These are phyloP conservation scores for Phoxinus phoxinus DNA, from an alignment of 2,113 vertebrate species.

Conservation along the genomic window DNA sequence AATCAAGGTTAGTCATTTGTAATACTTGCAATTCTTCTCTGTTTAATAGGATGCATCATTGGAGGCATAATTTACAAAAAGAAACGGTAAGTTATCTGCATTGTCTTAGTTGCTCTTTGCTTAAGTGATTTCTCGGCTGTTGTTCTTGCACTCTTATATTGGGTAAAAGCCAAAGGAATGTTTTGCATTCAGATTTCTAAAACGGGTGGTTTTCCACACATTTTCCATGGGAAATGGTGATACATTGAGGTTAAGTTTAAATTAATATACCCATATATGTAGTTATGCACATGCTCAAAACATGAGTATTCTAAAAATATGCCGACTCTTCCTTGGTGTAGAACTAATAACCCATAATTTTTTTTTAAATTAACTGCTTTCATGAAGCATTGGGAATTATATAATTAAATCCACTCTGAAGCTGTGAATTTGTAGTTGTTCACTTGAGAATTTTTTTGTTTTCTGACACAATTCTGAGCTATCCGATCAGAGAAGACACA, in stretches of 20 bases:
- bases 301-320: background rate
- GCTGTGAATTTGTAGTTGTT: too few species aligned
- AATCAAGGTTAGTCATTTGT: background rate
- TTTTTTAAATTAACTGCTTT: too few species aligned
- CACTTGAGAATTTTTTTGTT: too few species aligned
- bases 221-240: background rate
- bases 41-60: fast-evolving
- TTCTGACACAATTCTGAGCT: too few species aligned
- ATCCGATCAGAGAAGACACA: too few species aligned
- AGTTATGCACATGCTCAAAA: background rate
- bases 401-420: too few species aligned
- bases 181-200: background rate
- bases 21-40: background rate
- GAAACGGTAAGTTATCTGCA: background rate
- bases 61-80: fast-evolving
- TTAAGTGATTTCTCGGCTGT: background rate
- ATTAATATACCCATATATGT: background rate
- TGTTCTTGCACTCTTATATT: background rate
- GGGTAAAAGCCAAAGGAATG: background rate
- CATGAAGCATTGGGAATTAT: too few species aligned
- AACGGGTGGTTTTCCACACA: background rate
- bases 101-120: too few species aligned
- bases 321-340: background rate
- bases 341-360: background rate
- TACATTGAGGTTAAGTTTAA: background rate